Conservation (phyloP, 53 echinoderm and acorn worm genomes). For the Zoroaster sp. region DNA sequence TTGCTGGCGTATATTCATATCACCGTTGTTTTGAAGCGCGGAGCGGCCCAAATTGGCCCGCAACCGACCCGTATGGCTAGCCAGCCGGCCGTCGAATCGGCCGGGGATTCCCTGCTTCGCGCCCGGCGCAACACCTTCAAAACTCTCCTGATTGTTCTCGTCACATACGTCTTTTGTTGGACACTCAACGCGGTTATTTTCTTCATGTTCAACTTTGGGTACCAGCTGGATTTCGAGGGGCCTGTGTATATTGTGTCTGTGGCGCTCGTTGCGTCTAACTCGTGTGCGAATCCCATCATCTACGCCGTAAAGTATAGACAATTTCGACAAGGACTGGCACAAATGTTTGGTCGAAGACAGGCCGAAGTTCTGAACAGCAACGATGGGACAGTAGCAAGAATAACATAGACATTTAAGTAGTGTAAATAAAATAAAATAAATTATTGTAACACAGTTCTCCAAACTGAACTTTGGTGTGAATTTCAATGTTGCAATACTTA, state of each 20-base stretch:
- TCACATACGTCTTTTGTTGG: slow-evolving; percentile 49
- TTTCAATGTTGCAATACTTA: too few relatives aligned
- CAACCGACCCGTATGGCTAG: neutral
- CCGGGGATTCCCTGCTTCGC: neutral
- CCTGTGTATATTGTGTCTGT: slow-evolving; percentile 10
- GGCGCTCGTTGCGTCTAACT: slow-evolving; percentile 20
- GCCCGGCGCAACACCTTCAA: slow-evolving; percentile 51
- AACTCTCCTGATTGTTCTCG: slow-evolving; percentile 31
- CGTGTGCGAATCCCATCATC: slow-evolving; percentile 46
- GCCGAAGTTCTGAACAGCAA: neutral
- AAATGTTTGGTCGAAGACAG: neutral
- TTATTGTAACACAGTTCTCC: too few relatives aligned
- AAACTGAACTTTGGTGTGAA: too few relatives aligned
- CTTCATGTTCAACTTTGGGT: slow-evolving; percentile 46
- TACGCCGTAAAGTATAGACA: slow-evolving; percentile 52
- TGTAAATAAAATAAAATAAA: too few relatives aligned
- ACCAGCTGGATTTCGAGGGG: neutral
- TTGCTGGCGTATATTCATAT: slow-evolving; percentile 59
- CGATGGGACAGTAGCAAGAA: neutral
- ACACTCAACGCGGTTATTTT: slow-evolving; percentile 45
- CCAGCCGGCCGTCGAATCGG: neutral
- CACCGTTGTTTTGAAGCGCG: slow-evolving; percentile 44
- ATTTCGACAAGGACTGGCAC: slow-evolving; percentile 31
- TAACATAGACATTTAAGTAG: neutral
- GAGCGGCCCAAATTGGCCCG: neutral